Conservation (phyloP, 1,140 invertebrate genomes). For the Zaprionus ghesquierei region DNA sequence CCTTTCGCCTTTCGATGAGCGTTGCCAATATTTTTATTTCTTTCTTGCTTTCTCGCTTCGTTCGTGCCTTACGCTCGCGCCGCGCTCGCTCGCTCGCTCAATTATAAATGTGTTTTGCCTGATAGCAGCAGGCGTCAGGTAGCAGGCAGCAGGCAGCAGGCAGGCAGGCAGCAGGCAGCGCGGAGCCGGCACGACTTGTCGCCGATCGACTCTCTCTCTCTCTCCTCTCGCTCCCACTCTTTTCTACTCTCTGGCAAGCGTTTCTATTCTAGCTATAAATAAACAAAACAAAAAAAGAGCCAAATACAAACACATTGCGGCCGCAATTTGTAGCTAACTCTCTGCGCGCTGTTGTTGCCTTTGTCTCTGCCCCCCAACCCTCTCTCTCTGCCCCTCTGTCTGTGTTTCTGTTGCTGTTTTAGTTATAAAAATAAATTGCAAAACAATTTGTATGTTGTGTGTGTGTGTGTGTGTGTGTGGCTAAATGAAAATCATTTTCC, state of each 20-base stretch:
- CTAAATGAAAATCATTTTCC: constrained; percentile 68
- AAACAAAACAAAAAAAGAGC: constrained; percentile 48
- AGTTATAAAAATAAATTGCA: constrained; percentile 77
- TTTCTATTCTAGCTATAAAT: constrained; percentile 69
- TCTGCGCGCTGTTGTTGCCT: neutral
- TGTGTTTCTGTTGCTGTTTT: constrained; percentile 39
- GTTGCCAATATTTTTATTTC: constrained; percentile 45
- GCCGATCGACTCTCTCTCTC: constrained; percentile 47
- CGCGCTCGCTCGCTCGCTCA: constrained; percentile 38
- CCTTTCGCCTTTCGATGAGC: constrained; percentile 23
- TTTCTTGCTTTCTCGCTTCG: neutral
- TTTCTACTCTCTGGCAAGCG: constrained; percentile 29
- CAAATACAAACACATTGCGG: constrained; percentile 38
- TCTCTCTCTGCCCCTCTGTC: too few species aligned
- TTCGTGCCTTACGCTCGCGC: constrained; percentile 20
- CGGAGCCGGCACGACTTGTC: constrained; percentile 44
- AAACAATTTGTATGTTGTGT: constrained; percentile 67
- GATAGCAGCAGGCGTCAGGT: constrained; percentile 22
- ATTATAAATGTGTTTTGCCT: constrained; percentile 47
- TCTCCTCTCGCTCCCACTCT: constrained; percentile 28
- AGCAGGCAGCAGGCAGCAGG: constrained; percentile 4
- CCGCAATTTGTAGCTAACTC: constrained; percentile 9
- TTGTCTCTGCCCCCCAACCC: constrained; percentile 1
- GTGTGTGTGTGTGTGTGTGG: too few species aligned
- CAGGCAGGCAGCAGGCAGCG: constrained; percentile 13